Evolutionary conservation across 1,140 invertebrate genomes (phyloP), one percentile per base, ranked within the genome.

Genomic region (Lethrus apterus): DNA sequence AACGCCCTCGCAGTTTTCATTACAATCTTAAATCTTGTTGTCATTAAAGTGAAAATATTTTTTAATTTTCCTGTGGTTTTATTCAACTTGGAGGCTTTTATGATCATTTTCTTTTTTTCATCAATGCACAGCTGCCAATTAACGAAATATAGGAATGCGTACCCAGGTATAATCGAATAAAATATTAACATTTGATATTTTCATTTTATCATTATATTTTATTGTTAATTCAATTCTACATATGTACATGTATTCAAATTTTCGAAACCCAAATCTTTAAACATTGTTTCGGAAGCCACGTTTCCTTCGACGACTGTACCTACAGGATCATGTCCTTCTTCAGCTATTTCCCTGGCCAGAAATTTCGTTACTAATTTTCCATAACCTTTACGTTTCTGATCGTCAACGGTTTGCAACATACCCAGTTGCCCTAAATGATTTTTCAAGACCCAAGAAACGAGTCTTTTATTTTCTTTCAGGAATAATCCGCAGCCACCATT

Each of bases 351-450:
- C 26, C 55, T 52, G 0, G 63, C 44, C 1, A 65, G 57, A 7
- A 57, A 59, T 32, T 44, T 46, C 3, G 60, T 49, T 2, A 69
- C 58, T 8, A 68, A 15, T 20, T 46, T 57, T 13, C 66, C 68
- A 18, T 68, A 63, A 8, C 66, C 66, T 3, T 54, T 58, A 13
- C 65, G 44, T 11, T 61, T 55, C 14, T 66, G 50, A 2, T 56
- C 44, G 2, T 51, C 48, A 5, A 50, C 54, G 3, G 65, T 65
- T 51, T 70, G 67, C 9, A 70, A 32, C 0, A 66, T 53, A 1
- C 62, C 66, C 26, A 68, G 26, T 9, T 51, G 58, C 4, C 68
- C 68, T 26, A 54, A 46, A 36, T 60, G 55, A 42, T 65, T 66
- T 38, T 57, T 56, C 8, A 64, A 31, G 18, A 59, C 55, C 62